Percentiles rank a stretch among this genome's conserved stretches.
phyloP scores from a whole-genome alignment of 2,797 vertebrate genomes.

The Scyliorhinus canicula region DNA sequence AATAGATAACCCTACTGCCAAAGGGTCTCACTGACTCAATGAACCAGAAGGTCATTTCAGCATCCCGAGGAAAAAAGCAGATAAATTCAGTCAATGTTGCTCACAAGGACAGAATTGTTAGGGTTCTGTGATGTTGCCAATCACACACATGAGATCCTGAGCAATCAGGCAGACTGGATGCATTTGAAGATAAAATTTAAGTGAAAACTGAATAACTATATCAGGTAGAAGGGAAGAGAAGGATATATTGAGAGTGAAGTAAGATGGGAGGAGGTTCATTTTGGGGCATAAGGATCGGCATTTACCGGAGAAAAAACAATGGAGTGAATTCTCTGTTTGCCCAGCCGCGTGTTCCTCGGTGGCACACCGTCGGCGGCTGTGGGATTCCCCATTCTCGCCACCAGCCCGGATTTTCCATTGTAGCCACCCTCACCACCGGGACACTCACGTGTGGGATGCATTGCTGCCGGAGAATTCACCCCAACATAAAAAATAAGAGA shows the following conservation, averaged over 20 bases:
- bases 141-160: neutral
- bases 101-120: neutral
- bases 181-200: neutral
- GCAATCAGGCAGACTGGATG: neutral
- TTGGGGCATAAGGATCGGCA: neutral
- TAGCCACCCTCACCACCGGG: no score
- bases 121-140: neutral
- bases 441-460: no score
- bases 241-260: neutral
- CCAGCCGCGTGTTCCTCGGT: no score
- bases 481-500: no score
- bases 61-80: neutral
- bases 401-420: no score
- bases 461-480: no score
- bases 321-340: no score
- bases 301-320: no score
- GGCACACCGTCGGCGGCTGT: no score
- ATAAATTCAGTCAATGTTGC: neutral
- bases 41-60: neutral
- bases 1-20: neutral
- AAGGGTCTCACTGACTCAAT: neutral
- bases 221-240: neutral
- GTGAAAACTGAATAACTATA: neutral
- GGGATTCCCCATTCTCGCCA: no score
- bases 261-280: neutral